Percentiles rank a stretch among this genome's conserved stretches.
Conservation (phyloP, 1,140 invertebrate genomes). For the Tetramorium parvispinum region DNA sequence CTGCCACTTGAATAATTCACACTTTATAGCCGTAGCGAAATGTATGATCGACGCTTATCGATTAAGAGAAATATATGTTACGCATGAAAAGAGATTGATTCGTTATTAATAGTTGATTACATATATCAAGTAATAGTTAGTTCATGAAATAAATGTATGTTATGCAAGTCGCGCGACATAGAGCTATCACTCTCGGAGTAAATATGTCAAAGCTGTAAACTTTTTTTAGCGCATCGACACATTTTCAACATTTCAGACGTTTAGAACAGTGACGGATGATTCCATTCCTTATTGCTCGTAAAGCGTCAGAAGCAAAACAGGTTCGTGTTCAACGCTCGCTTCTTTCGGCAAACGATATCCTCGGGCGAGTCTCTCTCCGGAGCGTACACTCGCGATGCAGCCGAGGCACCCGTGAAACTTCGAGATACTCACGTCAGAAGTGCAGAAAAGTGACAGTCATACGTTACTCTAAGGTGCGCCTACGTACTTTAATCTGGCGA, state of each 20-base stretch:
- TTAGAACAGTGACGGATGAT: not conserved
- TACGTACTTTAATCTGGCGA: conserved; percentile 79
- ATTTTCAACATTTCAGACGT: conserved; percentile 17
- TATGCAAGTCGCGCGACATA: not conserved
- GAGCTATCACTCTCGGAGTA: not conserved
- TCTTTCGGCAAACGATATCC: conserved; percentile 10
- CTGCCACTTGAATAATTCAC: conserved; percentile 50
- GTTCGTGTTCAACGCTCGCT: not conserved
- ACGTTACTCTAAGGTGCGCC: conserved; percentile 78
- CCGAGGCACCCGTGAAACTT: conserved; percentile 23
- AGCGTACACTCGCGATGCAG: not conserved
- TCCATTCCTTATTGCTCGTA: not conserved
- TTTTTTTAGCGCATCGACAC: not conserved
- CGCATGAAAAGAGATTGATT: not conserved
- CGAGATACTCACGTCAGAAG: conserved; percentile 72
- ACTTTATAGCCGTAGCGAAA: conserved; percentile 2
- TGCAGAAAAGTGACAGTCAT: conserved; percentile 72
- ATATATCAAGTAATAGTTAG: not conserved
- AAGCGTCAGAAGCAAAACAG: conserved; percentile 24
- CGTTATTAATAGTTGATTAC: not conserved
- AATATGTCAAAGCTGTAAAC: not conserved
- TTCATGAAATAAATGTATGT: not conserved
- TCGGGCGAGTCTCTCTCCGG: not conserved
- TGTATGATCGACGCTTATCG: not conserved
- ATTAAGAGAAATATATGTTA: not conserved